phyloP scores from a whole-genome alignment of 2,797 vertebrate species.

The Sebastiscus tertius region DNA sequence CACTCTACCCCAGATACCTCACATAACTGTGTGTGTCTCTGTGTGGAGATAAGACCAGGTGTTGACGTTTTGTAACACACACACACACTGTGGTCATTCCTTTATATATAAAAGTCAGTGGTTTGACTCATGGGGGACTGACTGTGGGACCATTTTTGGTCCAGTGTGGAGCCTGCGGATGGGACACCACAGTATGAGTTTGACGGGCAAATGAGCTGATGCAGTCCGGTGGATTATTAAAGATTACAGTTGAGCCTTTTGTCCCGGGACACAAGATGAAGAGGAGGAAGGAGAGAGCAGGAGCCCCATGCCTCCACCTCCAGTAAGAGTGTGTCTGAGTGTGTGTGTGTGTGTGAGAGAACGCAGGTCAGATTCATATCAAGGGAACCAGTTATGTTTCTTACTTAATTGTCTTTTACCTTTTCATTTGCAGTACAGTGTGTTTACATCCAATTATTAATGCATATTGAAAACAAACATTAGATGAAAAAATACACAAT shows the following conservation, averaged over 20 bases:
- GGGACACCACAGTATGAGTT: not conserved
- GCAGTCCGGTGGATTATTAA: constrained; percentile 54
- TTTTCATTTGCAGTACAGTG: not conserved
- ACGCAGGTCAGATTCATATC: not conserved
- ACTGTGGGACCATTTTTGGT: not conserved
- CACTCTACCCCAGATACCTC: constrained; percentile 53
- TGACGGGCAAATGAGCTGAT: constrained; percentile 40
- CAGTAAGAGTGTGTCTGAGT: constrained; percentile 85
- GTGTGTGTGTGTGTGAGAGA: not conserved
- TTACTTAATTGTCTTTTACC: not conserved
- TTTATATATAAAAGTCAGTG: not conserved
- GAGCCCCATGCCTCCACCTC: constrained; percentile 88
- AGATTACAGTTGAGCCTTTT: constrained; percentile 67
- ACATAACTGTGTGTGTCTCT: constrained; percentile 36
- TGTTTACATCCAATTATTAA: not conserved
- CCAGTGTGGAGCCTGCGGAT: not conserved
- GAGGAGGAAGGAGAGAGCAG: constrained; percentile 87
- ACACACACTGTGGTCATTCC: constrained; percentile 1
- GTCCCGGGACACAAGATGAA: constrained; percentile 84
- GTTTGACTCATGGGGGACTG: not conserved
- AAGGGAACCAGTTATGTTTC: not conserved
- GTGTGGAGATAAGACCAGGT: constrained; percentile 50
- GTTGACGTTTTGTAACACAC: constrained; percentile 28
- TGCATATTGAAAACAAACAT: not conserved
- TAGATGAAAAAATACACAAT: not conserved